A percentile compares a stretch with the other conserved stretches of the same genome.
Evolutionary conservation across 92 coral and sea anemone species (phyloP).

Genomic region (Galaxea fascicularis): DNA sequence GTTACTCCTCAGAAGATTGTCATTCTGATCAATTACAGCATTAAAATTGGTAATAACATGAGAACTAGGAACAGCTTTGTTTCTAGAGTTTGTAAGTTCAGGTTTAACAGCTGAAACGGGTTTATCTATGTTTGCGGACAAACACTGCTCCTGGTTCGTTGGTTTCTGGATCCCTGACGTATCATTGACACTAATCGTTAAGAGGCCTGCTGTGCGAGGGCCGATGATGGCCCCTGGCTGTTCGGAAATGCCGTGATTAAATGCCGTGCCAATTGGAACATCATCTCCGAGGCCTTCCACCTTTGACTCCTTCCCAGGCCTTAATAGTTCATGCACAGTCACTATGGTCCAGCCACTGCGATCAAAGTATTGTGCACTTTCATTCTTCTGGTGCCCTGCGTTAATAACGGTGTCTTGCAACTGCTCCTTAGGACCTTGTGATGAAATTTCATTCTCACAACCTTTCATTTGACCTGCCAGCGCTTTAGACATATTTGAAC

Average conservation of each 20-base stretch:
- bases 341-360: neutral
- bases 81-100: neutral
- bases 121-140: neutral
- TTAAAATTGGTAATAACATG: neutral
- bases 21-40: conserved; percentile 8
- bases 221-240: neutral
- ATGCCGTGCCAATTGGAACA: neutral
- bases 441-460: neutral
- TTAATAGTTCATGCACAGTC: neutral
- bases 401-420: too few species aligned
- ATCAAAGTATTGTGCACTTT: neutral
- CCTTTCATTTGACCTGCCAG: neutral
- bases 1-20: neutral
- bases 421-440: neutral
- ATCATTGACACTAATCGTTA: neutral
- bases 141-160: neutral
- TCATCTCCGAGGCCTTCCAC: neutral
- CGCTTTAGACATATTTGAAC: neutral
- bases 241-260: neutral
- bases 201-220: neutral
- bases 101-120: neutral
- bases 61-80: neutral
- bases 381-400: neutral
- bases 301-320: neutral
- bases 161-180: neutral